Evolutionary conservation across 2,888 invertebrate species (phyloP).

Genomic region (Strigamia transsilvanica): DNA sequence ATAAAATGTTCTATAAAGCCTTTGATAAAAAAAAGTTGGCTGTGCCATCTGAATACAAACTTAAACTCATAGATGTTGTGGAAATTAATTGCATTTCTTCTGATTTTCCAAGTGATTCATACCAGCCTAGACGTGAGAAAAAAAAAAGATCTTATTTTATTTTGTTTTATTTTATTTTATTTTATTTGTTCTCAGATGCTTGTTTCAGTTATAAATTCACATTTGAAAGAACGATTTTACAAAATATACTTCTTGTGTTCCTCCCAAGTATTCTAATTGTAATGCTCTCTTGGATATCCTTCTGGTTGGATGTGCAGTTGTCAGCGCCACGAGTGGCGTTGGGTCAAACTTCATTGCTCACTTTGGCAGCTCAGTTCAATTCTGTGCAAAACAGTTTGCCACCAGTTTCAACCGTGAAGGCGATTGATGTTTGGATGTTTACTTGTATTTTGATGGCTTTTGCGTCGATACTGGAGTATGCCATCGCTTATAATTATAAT

Average conservation of each 20-base stretch:
- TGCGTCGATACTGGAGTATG: not conserved
- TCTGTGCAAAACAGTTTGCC: not conserved
- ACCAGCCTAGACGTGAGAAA: too few relatives aligned
- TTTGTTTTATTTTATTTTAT: too few relatives aligned
- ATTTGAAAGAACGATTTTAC: not conserved
- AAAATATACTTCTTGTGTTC: not conserved
- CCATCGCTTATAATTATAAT: not conserved
- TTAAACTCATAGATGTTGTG: too few relatives aligned
- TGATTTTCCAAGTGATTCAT: too few relatives aligned
- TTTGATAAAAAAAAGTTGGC: too few relatives aligned
- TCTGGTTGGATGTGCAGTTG: not conserved
- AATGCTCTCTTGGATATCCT: not conserved
- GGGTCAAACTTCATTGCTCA: too few relatives aligned
- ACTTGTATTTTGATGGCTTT: not conserved
- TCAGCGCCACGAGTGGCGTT: not conserved
- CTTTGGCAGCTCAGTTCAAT: not conserved
- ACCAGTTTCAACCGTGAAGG: too few relatives aligned
- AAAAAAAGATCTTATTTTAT: too few relatives aligned
- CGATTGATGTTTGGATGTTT: too few relatives aligned
- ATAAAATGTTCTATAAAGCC: too few relatives aligned
- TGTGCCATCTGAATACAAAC: too few relatives aligned
- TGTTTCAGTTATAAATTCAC: conserved; percentile 9
- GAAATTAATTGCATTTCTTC: too few relatives aligned
- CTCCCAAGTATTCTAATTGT: not conserved
- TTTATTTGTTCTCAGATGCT: not conserved